Conservation (phyloP, 1,140 invertebrate species). For the Drosophila neocordata region DNA sequence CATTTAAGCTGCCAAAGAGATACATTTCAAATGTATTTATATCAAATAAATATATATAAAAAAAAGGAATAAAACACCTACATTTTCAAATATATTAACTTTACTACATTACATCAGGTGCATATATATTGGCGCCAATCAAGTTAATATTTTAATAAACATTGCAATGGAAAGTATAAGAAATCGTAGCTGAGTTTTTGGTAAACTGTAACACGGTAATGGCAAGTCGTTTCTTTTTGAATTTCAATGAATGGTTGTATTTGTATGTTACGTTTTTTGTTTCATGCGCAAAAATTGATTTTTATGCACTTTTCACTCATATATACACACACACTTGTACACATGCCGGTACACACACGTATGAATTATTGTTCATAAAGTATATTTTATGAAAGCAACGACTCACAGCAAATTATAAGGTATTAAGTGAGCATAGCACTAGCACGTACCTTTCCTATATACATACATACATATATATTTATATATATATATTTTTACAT, state of each 20-base stretch:
- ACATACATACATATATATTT: slow-evolving; percentile 9
- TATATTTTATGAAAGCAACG: slow-evolving; percentile 80
- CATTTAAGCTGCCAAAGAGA: too few species aligned
- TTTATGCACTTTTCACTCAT: slow-evolving; percentile 74
- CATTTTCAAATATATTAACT: too few species aligned
- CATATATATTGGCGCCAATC: too few species aligned
- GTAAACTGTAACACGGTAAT: slow-evolving; percentile 10
- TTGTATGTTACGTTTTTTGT: slow-evolving; percentile 44
- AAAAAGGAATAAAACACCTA: too few species aligned
- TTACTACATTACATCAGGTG: too few species aligned
- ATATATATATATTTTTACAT: slow-evolving; percentile 15
- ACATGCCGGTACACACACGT: slow-evolving; percentile 46
- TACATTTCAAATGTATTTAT: too few species aligned
- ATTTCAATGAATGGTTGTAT: not conserved
- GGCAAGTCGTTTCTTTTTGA: not conserved
- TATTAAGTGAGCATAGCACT: slow-evolving; percentile 74
- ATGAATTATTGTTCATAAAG: slow-evolving; percentile 81
- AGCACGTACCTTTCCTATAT: slow-evolving; percentile 61
- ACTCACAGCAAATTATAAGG: slow-evolving; percentile 80
- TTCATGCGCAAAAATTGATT: slow-evolving; percentile 81
- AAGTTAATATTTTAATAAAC: too few species aligned
- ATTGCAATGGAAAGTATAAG: too few species aligned
- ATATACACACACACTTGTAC: slow-evolving; percentile 21
- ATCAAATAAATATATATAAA: too few species aligned
- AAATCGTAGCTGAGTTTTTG: too few species aligned